Evolutionary conservation across 23 tunicate species (phyloP).

Genomic region (Ciona savignyi): DNA sequence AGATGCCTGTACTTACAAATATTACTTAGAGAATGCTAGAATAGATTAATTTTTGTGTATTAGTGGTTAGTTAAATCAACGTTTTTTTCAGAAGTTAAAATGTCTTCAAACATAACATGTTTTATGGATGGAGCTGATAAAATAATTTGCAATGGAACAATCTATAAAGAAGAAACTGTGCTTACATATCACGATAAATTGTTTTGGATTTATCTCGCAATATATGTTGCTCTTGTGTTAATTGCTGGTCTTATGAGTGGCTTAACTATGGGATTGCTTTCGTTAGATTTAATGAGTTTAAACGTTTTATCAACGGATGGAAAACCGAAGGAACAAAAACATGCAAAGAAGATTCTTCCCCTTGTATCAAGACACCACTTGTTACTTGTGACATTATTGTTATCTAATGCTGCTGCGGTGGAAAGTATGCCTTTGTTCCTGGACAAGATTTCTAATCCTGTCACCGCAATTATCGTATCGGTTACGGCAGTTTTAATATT

Average conservation of each 20-base stretch:
- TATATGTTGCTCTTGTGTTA: slow-evolving; percentile 65
- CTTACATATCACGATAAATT: slow-evolving; percentile 34
- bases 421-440: slow-evolving; percentile 95
- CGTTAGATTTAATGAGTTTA: slow-evolving; percentile 78
- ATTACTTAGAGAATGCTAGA: no score
- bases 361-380: slow-evolving; percentile 79
- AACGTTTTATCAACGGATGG: slow-evolving; percentile 68
- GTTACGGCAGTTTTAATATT: slow-evolving; percentile 91
- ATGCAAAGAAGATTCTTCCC: slow-evolving; percentile 84
- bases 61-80: no score
- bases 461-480: slow-evolving; percentile 87
- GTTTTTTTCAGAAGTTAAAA: no score
- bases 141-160: slow-evolving; percentile 64
- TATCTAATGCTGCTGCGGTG: slow-evolving; percentile 95
- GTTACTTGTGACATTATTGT: slow-evolving; percentile 66
- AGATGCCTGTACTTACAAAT: no score
- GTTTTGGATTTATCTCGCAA: slow-evolving; percentile 86
- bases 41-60: no score
- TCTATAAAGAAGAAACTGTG: slow-evolving; percentile 30
- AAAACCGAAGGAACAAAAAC: slow-evolving; percentile 68
- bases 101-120: slow-evolving; percentile 24
- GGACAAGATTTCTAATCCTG: slow-evolving; percentile 81
- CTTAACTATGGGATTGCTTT: slow-evolving; percentile 87
- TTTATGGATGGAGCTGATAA: slow-evolving; percentile 7
- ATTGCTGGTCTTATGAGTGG: slow-evolving; percentile 92